Evolutionary conservation across 2,888 invertebrate genomes (phyloP), one percentile per base, ranked within the genome.

Genomic region (Cantharis flavilabris): DNA sequence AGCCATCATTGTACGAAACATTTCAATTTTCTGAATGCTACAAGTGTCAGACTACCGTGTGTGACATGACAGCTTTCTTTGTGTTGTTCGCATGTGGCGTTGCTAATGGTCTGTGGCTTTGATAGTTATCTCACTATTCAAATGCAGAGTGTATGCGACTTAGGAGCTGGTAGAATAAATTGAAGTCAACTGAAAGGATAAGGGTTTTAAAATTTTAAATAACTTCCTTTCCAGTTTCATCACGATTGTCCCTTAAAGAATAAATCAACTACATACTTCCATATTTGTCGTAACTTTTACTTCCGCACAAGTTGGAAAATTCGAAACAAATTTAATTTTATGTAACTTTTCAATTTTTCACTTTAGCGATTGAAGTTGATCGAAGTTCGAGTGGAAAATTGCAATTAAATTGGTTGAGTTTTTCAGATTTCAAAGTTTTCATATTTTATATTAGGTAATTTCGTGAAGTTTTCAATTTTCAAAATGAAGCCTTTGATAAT

Each of bases 1-100:
- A 88, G 87, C 88, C 88, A 88, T 87, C 87, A 88, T 88, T 88
- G 86, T 85, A 83, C 83, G 82, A 84, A 87, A 88, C 88, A 86
- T 88, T 88, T 88, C 86, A 88, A 88, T 88, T 85, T 84, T 82
- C 83, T 84, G 85, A 84, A 86, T 86, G 86, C 84, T 87, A 86
- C 86, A 85, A 85, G 85, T 88, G 87, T 87, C 87, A 86, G 84
- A 86, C 87, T 87, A 86, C 86, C 83, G 87, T 86, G 85, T 86
- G 86, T 87, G 86, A 87, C 87, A 87, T 87, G 88, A 87, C 88
- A 87, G 87, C 86, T 85, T 81, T 83, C 83, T 85, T 84, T 86
- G 86, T 85, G 84, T 85, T 85, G 85, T 86, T 86, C 85, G 86
- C 85, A 85, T 86, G 85, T 84, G 85, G 84, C 83, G 82, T 84